Conservation (phyloP, 1,140 invertebrate species). For the Lycorma delicatula region DNA sequence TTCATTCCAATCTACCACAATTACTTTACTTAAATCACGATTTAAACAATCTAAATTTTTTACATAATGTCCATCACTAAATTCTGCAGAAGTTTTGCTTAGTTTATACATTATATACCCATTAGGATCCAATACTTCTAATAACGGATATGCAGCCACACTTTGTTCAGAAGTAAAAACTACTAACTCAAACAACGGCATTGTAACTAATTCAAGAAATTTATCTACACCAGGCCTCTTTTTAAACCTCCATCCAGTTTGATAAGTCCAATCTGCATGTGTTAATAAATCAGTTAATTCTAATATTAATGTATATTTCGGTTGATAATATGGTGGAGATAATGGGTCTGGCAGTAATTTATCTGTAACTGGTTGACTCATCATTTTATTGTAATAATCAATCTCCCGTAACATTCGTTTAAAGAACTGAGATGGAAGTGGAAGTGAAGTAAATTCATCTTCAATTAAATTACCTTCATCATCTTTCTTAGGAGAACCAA, state of each 20-base stretch:
- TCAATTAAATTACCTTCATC: slow-evolving; percentile 62
- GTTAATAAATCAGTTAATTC: slow-evolving; percentile 95
- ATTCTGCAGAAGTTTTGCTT: slow-evolving; percentile 93
- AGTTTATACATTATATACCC: slow-evolving; percentile 82
- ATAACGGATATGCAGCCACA: slow-evolving; percentile 81
- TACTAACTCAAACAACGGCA: slow-evolving; percentile 91
- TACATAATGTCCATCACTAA: slow-evolving; percentile 88
- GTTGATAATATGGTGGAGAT: slow-evolving; percentile 86
- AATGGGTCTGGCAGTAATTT: slow-evolving; percentile 92
- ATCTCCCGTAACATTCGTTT: slow-evolving; percentile 64
- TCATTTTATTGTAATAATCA: slow-evolving; percentile 70
- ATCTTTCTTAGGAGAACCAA: slow-evolving; percentile 57
- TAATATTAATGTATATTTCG: slow-evolving; percentile 91
- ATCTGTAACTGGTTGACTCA: slow-evolving; percentile 89
- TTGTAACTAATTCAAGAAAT: slow-evolving; percentile 82
- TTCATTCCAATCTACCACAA: slow-evolving; percentile 92
- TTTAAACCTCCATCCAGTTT: slow-evolving; percentile 88
- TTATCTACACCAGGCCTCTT: slow-evolving; percentile 94
- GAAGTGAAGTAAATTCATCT: slow-evolving; percentile 72
- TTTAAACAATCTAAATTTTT: slow-evolving; percentile 94
- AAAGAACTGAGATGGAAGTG: slow-evolving; percentile 59
- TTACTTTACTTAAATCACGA: slow-evolving; percentile 88
- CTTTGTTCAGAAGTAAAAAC: slow-evolving; percentile 91
- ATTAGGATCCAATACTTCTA: slow-evolving; percentile 89
- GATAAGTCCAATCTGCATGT: slow-evolving; percentile 96